Conservation (phyloP, 2,113 vertebrate species). For the Dolichotis patagonum region DNA sequence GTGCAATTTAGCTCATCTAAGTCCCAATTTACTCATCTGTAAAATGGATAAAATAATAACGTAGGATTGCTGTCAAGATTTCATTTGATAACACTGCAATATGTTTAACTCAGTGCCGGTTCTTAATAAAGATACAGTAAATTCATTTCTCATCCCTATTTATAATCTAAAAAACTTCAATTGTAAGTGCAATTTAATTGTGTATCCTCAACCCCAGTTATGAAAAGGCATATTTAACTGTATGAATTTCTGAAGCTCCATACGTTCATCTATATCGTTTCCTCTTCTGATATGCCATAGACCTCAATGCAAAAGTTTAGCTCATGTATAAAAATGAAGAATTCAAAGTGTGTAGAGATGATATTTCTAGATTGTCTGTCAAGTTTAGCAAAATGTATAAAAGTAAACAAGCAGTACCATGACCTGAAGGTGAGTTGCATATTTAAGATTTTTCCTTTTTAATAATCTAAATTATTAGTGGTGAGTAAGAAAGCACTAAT, state of each 20-base stretch:
- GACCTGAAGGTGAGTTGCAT: slow-evolving; percentile 62
- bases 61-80: neutral
- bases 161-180: neutral
- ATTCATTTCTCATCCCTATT: neutral
- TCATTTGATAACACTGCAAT: neutral
- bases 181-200: neutral
- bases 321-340: slow-evolving; percentile 47
- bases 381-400: slow-evolving; percentile 59
- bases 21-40: neutral
- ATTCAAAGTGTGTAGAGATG: slow-evolving; percentile 53
- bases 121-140: neutral
- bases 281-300: neutral
- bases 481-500: slow-evolving; percentile 63
- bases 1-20: neutral
- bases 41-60: slow-evolving; percentile 30
- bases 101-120: neutral
- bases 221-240: neutral
- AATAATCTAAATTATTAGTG: slow-evolving; percentile 75
- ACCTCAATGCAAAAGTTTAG: slow-evolving; percentile 15
- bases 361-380: slow-evolving; percentile 70
- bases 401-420: slow-evolving; percentile 58
- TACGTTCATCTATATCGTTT: neutral
- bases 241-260: neutral
- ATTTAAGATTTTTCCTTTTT: slow-evolving; percentile 72
- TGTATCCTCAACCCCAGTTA: neutral